phyloP scores from a whole-genome alignment of 1,140 invertebrate species.

The Tribolium castaneum region DNA sequence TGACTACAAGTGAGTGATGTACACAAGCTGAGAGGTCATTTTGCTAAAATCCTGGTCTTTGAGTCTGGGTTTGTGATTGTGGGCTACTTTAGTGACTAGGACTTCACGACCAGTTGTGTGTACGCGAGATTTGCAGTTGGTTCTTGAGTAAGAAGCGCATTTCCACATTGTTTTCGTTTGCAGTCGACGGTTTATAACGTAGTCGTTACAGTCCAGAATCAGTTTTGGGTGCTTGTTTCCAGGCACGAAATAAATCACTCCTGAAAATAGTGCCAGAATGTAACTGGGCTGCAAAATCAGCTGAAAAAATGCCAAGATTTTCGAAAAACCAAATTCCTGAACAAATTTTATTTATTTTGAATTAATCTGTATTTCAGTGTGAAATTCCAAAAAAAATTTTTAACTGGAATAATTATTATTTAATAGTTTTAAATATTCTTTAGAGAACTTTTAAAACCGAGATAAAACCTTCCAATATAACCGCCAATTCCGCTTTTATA shows the following conservation, averaged over 20 bases:
- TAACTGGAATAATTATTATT: too few species aligned
- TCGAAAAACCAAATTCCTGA: too few species aligned
- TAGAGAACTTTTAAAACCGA: too few species aligned
- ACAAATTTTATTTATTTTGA: too few species aligned
- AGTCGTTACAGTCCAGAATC: conserved; percentile 53
- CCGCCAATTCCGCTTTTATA: too few species aligned
- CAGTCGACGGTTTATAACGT: conserved; percentile 51
- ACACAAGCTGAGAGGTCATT: conserved; percentile 44
- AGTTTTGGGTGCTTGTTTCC: conserved; percentile 57
- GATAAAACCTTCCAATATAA: too few species aligned
- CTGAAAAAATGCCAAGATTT: too few species aligned
- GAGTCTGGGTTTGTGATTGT: conserved; percentile 52
- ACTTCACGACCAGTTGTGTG: conserved; percentile 52
- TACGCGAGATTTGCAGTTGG: conserved; percentile 44
- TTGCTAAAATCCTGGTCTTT: background rate
- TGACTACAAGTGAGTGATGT: conserved; percentile 49
- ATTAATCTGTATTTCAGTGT: too few species aligned
- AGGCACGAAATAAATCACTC: conserved; percentile 53
- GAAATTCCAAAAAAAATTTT: too few species aligned
- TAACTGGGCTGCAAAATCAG: too few species aligned
- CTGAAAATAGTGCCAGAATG: background rate
- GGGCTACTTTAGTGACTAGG: conserved; percentile 45
- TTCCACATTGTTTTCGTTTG: conserved; percentile 53
- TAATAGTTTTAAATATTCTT: too few species aligned
- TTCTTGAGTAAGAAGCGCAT: conserved; percentile 50